Percentiles rank a stretch among this genome's conserved stretches.
phyloP scores from a whole-genome alignment of 2,797 vertebrate genomes.

The Melanotaenia boesemani region DNA sequence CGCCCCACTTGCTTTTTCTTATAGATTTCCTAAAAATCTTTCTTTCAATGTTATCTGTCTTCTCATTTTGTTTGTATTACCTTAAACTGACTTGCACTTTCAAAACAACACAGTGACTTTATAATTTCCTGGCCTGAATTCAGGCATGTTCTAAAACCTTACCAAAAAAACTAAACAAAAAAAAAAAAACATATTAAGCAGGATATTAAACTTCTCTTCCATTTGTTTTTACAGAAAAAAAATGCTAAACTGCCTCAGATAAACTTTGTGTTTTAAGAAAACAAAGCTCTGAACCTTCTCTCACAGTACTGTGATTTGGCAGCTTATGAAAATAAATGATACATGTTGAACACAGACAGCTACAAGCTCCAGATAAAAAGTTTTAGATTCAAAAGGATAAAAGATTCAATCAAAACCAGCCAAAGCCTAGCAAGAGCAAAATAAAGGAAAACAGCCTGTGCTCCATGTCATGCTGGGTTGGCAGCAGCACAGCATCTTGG shows the following conservation, averaged over 20 bases:
- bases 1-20: background rate
- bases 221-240: slow-evolving; percentile 64
- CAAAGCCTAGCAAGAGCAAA: slow-evolving; percentile 45
- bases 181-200: slow-evolving; percentile 70
- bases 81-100: background rate
- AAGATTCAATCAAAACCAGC: slow-evolving; percentile 57
- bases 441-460: slow-evolving; percentile 36
- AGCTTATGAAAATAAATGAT: slow-evolving; percentile 58
- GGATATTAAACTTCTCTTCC: slow-evolving; percentile 50
- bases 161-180: slow-evolving; percentile 13
- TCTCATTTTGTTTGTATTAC: background rate
- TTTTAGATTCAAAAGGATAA: slow-evolving; percentile 33
- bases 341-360: slow-evolving; percentile 45
- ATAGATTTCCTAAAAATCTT: background rate
- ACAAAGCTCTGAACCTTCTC: slow-evolving; percentile 51
- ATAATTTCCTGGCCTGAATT: slow-evolving; percentile 59
- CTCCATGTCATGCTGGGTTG: slow-evolving; percentile 42
- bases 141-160: background rate
- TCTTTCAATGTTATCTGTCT: background rate
- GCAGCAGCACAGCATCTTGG: slow-evolving; percentile 35
- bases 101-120: slow-evolving; percentile 45
- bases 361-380: slow-evolving; percentile 35
- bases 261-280: slow-evolving; percentile 57
- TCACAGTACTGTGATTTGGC: slow-evolving; percentile 41
- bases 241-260: slow-evolving; percentile 53